phyloP scores from a whole-genome alignment of 2,113 vertebrate species.

The Pontoporia blainvillei region DNA sequence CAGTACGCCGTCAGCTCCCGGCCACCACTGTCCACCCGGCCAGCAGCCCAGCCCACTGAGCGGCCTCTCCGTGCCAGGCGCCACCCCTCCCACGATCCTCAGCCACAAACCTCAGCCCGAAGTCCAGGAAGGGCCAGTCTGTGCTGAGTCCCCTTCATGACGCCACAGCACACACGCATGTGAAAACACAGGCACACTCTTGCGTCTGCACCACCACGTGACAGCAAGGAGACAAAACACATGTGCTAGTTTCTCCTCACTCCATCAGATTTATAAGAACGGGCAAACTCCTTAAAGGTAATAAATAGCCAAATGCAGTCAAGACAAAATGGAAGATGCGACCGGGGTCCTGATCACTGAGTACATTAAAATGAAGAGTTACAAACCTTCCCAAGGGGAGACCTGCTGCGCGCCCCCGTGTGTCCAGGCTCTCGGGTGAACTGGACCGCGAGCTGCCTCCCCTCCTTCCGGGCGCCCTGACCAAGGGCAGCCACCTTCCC shows the following conservation, averaged over 20 bases:
- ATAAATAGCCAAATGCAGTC: neutral
- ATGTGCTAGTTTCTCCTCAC: fast-evolving
- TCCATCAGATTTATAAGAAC: neutral
- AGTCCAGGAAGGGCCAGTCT: fast-evolving
- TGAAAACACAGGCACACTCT: fast-evolving
- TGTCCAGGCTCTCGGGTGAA: fast-evolving
- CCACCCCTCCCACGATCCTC: fast-evolving
- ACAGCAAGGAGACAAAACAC: no score
- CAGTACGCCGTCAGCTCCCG: fast-evolving
- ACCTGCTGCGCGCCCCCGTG: fast-evolving
- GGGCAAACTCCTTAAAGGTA: neutral
- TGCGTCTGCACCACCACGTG: fast-evolving
- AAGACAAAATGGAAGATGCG: neutral
- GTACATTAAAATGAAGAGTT: fast-evolving
- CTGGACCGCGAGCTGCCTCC: fast-evolving
- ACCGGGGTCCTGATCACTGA: fast-evolving
- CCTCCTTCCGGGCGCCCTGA: neutral
- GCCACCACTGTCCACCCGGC: fast-evolving
- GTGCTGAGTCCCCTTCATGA: fast-evolving
- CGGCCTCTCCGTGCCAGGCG: fast-evolving
- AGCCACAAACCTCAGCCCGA: fast-evolving
- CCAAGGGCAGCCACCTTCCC: fast-evolving
- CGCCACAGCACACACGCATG: fast-evolving
- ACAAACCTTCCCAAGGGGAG: neutral
- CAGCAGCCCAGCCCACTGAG: fast-evolving